Evolutionary conservation across 1,140 invertebrate species (phyloP), one percentile per base, ranked within the genome.

Genomic region (Ceratosolen fusciceps): DNA sequence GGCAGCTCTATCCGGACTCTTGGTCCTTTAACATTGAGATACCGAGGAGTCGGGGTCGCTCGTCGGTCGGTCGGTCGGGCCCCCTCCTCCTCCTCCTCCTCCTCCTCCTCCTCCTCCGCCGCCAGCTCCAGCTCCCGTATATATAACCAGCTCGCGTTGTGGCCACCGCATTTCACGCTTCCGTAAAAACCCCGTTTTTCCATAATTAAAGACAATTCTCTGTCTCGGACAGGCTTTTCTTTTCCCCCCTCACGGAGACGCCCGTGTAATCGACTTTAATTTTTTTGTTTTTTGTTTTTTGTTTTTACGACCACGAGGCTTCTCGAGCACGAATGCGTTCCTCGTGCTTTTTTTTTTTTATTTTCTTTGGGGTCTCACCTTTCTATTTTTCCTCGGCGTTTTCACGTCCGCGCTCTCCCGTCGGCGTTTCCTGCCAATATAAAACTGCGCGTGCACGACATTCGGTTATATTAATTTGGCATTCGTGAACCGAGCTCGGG

Each of bases 1-100:
- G 80, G 82, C 84, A 83, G 84, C 71, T 81, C 80, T 82, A 79
- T 81, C 75, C 68, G 79, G 80, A 70, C 47, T n/a, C 49, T 29
- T 47, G n/a, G 56, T 58, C 29, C 34, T 65, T n/a, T 31, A 9
- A 34, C 29, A 43, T 10, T 29, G n/a, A 60, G 52, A n/a, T n/a
- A n/a, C n/a, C n/a, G n/a, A n/a, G n/a, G n/a, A n/a, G n/a, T n/a
- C n/a, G n/a, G n/a, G n/a, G n/a, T n/a, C 52, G 21, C 47, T 16
- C 26, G 19, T 9, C 37, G 72, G 8, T 39, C 39, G 49, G 47
- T 12, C 67, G 47, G 26, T 77, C 65, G 75, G 34, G 52, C 31
- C 62, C 47, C 31, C 26, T 12, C 14, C 26, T 49, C 37, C 39
- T n/a, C 12, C 37, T 39, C 31, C 14, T 10, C 56, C n/a, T 26